A percentile compares a stretch with the other conserved stretches of the same genome.
Conservation (phyloP, 1,140 invertebrate species). For the Aethina tumida region DNA sequence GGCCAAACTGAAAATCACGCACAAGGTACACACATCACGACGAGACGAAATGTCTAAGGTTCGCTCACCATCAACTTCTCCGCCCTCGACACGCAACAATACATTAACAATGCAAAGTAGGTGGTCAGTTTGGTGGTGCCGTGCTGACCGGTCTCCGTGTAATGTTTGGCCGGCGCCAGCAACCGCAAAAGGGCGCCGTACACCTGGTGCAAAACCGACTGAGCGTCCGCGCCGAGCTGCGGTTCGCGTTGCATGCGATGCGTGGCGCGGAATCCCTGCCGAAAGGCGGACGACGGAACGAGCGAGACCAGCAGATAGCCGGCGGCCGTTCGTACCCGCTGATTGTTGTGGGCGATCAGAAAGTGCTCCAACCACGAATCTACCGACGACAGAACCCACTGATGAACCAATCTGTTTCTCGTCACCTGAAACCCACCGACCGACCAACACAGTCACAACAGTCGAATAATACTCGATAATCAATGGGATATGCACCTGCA, state of each 20-base stretch:
- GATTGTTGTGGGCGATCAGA: slow-evolving; percentile 74
- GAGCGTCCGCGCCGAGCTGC: slow-evolving; percentile 56
- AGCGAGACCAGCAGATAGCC: slow-evolving; percentile 78
- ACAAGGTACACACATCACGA: slow-evolving; percentile 2
- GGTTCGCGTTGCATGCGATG: slow-evolving; percentile 40
- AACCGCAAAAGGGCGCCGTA: slow-evolving; percentile 69
- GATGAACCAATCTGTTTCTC: slow-evolving; percentile 78
- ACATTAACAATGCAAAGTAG: slow-evolving; percentile 83
- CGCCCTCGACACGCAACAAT: slow-evolving; percentile 77
- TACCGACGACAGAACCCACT: slow-evolving; percentile 77
- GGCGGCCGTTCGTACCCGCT: slow-evolving; percentile 75
- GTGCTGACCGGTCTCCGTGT: slow-evolving; percentile 74
- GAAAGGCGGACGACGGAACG: slow-evolving; percentile 78
- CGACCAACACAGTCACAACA: no score
- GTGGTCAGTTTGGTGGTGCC: slow-evolving; percentile 85
- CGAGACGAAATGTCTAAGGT: background rate
- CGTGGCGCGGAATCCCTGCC: slow-evolving; percentile 68
- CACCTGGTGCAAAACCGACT: slow-evolving; percentile 72
- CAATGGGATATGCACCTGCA: no score
- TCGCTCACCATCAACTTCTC: slow-evolving; percentile 83
- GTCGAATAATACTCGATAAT: no score
- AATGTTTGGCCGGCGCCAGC: slow-evolving; percentile 70
- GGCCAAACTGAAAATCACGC: slow-evolving; percentile 57
- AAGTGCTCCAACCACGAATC: slow-evolving; percentile 86
- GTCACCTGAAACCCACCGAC: no score